Evolutionary conservation across 1,140 invertebrate species (phyloP).

Genomic region (Antheraea pernyi): DNA sequence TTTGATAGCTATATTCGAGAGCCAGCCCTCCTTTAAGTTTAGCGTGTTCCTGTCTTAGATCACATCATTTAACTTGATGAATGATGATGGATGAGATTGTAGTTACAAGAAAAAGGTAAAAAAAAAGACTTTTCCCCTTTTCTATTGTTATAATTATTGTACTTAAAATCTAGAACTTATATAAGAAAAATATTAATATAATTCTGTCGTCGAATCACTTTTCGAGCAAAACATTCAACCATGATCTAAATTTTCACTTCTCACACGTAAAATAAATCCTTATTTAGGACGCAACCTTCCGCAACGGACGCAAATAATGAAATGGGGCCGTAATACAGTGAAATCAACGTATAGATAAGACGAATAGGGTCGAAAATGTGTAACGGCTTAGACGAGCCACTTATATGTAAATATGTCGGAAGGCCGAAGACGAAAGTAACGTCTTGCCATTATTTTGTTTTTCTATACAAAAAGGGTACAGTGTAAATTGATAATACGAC

Average conservation of each 20-base stretch:
- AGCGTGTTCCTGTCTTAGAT: too few species aligned
- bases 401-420: neutral
- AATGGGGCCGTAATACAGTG: neutral
- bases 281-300: neutral
- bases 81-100: too few species aligned
- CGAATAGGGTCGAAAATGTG: neutral
- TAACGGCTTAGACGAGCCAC: neutral
- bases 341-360: slow-evolving; percentile 3
- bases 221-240: neutral
- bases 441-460: neutral
- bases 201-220: neutral
- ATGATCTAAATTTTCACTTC: neutral
- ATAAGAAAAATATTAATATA: too few species aligned
- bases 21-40: too few species aligned
- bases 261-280: neutral
- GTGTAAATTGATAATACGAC: neutral
- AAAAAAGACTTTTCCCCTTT: too few species aligned
- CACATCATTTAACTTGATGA: too few species aligned
- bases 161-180: too few species aligned
- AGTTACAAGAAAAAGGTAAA: too few species aligned
- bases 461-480: neutral
- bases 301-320: neutral
- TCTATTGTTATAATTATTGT: too few species aligned
- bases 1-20: too few species aligned
- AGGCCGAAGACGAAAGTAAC: neutral